Evolutionary conservation across 2,797 vertebrate genomes (phyloP).

Genomic region (Epinephelus awoara): DNA sequence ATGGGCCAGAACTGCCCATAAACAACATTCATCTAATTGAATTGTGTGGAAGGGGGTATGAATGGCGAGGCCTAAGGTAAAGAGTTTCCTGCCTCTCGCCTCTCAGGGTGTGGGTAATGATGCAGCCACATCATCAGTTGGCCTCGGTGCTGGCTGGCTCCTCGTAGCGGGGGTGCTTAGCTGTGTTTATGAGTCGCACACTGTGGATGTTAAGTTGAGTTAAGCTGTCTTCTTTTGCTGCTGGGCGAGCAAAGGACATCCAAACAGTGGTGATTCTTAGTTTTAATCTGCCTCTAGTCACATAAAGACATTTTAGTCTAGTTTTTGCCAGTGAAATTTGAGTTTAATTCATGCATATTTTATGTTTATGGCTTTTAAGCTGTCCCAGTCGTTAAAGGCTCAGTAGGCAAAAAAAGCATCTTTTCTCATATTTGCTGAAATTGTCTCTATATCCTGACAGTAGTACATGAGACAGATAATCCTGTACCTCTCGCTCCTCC

Average conservation of each 20-base stretch:
- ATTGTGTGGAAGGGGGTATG: constrained; percentile 53
- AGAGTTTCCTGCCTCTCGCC: constrained; percentile 48
- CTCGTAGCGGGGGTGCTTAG: constrained; percentile 34
- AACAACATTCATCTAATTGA: constrained; percentile 80
- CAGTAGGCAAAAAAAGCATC: no score
- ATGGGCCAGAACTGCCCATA: constrained; percentile 78
- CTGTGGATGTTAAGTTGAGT: constrained; percentile 36
- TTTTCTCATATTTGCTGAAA: no score
- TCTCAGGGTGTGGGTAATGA: constrained; percentile 74
- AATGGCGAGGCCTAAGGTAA: constrained; percentile 65
- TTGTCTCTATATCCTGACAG: no score
- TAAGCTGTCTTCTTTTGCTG: constrained; percentile 27
- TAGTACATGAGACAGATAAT: no score
- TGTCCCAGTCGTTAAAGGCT: no score
- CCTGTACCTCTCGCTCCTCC: no score
- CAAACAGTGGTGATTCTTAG: neutral
- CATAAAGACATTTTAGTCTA: no score
- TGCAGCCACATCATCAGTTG: constrained; percentile 68
- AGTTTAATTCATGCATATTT: no score
- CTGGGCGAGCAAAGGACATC: neutral
- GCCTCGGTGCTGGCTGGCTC: constrained; percentile 29
- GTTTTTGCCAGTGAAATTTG: no score
- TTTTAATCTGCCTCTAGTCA: neutral
- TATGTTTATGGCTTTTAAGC: no score
- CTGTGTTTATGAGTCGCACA: constrained; percentile 38